These are phyloP conservation scores for Columba livia DNA, from an alignment of 2,113 vertebrate genomes.

Conservation along the genomic window DNA sequence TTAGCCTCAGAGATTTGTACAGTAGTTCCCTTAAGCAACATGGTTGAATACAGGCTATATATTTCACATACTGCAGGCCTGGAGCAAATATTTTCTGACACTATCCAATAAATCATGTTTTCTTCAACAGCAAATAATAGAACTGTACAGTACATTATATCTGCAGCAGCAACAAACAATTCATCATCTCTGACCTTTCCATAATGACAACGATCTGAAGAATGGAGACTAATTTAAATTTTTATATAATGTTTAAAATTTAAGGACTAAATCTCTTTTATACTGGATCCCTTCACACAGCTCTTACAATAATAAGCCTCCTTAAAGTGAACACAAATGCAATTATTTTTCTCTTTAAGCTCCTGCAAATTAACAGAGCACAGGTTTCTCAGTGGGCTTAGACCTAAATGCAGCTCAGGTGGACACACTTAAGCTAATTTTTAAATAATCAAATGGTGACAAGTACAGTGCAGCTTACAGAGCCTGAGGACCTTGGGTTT, in stretches of 20 bases:
- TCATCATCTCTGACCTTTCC: constrained; percentile 71
- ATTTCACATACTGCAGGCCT: constrained; percentile 57
- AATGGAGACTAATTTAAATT: constrained; percentile 64
- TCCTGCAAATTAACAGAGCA: neutral
- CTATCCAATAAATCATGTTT: constrained; percentile 67
- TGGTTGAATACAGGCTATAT: constrained; percentile 47
- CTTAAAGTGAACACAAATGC: neutral
- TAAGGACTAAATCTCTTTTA: constrained; percentile 50
- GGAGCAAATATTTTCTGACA: constrained; percentile 68
- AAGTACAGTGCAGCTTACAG: neutral
- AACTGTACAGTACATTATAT: constrained; percentile 64
- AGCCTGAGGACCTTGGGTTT: neutral
- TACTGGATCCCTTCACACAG: neutral
- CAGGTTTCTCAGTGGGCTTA: neutral
- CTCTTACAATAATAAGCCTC: neutral
- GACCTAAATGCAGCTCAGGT: neutral
- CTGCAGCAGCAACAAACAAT: constrained; percentile 66
- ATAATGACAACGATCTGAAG: constrained; percentile 63
- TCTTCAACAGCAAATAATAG: constrained; percentile 68
- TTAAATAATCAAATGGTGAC: neutral
- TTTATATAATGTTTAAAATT: constrained; percentile 68
- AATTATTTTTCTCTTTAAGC: neutral
- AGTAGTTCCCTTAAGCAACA: constrained; percentile 7
- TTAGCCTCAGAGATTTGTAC: neutral
- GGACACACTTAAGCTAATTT: neutral